Base-by-base conservation (phyloP, 1,140 invertebrate species). In the Drosophila novamexicana region DNA sequence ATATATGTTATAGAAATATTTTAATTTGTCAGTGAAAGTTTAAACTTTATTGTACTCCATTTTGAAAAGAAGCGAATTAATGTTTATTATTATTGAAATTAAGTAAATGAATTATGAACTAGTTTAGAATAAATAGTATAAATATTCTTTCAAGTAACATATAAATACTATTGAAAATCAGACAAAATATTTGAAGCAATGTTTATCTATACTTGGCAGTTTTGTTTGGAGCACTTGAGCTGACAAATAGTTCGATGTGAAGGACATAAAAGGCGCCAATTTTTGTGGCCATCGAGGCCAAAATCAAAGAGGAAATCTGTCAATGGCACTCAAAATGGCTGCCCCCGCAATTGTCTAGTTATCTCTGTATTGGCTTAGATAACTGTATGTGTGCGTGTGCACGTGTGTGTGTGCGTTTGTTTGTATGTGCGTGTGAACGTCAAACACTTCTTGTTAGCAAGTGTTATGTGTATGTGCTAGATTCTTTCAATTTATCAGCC, bases 391-490 rank as follows among this genome's bases (percentile, higher is more conserved):
- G 50, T 66, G 62, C 56, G 40, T 45, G 32, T 56, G 45, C 1
- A 14, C 14, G 18, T 18, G 47, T 37, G 45, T 32, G 50, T 59
- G 18, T n/a, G n/a, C 7, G 39, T 49, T 14, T 57, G 16, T 29
- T 18, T 42, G 61, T 58, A 45, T 66, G 29, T 53, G 56, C 68
- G 57, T 79, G 68, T 79, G 67, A 79, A 66, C 37, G 68, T 67
- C 69, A 75, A 82, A 78, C 58, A 81, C 75, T 81, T 82, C 70
- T 74, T 80, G 78, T 77, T 78, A 78, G 70, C 74, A 80, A 81
- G 69, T 80, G 74, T 69, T 77, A 62, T 70, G 64, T 68, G 68
- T 44, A 57, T 73, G 77, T 70, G 56, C 40, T 63, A 37, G 52
- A 18, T 70, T 69, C 64, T 77, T 70, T 73, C 79, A 81, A 73